Evolutionary conservation across 2,888 invertebrate species (phyloP).

Genomic region (Ptilodon capucinus): DNA sequence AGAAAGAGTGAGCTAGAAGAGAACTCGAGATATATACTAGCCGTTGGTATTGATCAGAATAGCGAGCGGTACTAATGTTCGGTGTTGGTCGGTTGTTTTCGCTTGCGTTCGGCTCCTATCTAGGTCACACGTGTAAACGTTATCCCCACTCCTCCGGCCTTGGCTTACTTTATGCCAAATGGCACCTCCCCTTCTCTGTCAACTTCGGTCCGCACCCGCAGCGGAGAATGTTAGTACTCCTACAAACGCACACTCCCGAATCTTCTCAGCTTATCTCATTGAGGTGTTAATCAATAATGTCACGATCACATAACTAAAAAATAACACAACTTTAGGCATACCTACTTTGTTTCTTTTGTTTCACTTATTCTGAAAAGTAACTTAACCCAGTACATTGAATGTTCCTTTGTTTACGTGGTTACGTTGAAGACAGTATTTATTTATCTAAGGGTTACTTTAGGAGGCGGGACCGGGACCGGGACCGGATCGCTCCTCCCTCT

Average conservation of each 20-base stretch:
- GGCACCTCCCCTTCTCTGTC: conserved; percentile 68
- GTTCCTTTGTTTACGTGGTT: too few species aligned
- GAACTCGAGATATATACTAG: conserved; percentile 35
- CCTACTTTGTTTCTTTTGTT: too few species aligned
- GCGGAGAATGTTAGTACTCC: too few species aligned
- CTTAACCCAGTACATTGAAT: too few species aligned
- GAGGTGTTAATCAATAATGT: conserved; percentile 14
- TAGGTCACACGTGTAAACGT: conserved; percentile 82
- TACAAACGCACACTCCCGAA: conserved; percentile 26
- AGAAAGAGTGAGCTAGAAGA: conserved; percentile 34
- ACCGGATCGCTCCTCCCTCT: conserved; percentile 5
- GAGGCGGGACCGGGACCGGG: conserved; percentile 1
- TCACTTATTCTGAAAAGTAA: too few species aligned
- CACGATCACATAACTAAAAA: too few species aligned
- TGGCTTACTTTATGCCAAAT: conserved; percentile 77
- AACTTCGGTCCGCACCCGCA: conserved; percentile 11
- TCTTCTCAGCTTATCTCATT: conserved; percentile 19
- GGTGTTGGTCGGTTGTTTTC: conserved; percentile 60
- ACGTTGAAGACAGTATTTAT: too few species aligned
- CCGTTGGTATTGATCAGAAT: conserved; percentile 61
- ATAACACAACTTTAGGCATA: too few species aligned
- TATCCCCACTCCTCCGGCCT: conserved; percentile 79
- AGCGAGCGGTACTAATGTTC: conserved; percentile 46
- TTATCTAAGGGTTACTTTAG: not conserved
- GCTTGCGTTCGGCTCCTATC: conserved; percentile 64